Evolutionary conservation across 2,113 vertebrate genomes (phyloP), one percentile per base, ranked within the genome.

Genomic region (Todiramphus chloris): DNA sequence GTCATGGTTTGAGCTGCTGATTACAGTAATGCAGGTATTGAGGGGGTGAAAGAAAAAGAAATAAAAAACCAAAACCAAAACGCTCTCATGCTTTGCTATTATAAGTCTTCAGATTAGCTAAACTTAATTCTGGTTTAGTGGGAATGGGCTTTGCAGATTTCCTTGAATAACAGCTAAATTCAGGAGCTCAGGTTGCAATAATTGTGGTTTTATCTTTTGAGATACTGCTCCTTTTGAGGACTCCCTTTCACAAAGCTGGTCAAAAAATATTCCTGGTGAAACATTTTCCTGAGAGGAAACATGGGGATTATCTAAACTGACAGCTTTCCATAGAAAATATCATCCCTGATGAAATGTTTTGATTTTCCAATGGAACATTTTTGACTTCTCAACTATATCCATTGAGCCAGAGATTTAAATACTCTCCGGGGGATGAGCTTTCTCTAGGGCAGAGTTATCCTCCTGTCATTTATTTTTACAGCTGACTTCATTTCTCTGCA

Each of bases 51-150:
- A 30, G 53, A 39, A 21, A 10, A 31, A 64, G 21, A 88, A 69
- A 60, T 16, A 1, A 14, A 56, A 56, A 73, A 66, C 0, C 4
- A 64, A 35, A 16, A 33, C 44, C 15, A 62, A 41, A 9, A 10
- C 43, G 1, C 14, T 5, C 7, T 55, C 8, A 4, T 13, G 2
- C 2, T 87, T 64, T 41, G 7, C 4, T 58, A 0, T 46, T 35
- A 8, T 30, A 62, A 68, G 18, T 4, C 5, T 82, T 15, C 23
- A 58, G 33, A 9, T 23, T 8, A 66, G 21, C 8, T 46, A 44
- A 89, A 64, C 9, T n/a, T 4, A 0, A 2, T 21, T 79, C n/a
- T 80, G 31, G 33, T 11, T 50, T 33, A 3, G 30, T 58, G 43
- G 79, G 28, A 62, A 76, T 25, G 10, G 39, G 1, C 3, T 77